Evolutionary conservation across 37 sponge, comb jelly and placozoan species (phyloP), one percentile per base, ranked within the genome.

Genomic region (Lycopodina hypogea): DNA sequence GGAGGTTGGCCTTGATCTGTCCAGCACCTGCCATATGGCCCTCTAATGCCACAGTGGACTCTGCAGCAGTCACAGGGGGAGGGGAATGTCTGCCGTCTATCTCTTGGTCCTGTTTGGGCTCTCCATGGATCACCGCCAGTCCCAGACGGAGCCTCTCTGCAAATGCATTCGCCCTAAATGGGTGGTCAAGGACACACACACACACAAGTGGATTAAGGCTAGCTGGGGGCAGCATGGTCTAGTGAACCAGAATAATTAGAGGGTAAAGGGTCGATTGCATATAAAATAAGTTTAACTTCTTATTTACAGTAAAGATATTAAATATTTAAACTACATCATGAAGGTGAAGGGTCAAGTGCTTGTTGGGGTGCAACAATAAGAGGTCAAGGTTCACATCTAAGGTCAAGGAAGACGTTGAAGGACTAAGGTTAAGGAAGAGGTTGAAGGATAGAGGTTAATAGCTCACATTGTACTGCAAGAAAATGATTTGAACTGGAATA

Each of bases 111-210:
- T 88, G 80, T 75, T 90, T 94, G 2, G 75, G 77, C 35, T 94
- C 90, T 15, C 95, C 97, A 71, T 96, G 94, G 37, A 99, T 94
- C 37, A 99, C 97, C 11, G 99, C 99, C 37, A 99, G 76, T 30
- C 75, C 63, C 19, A 95, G 75, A 15, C 86, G 76, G 42, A 99
- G 93, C 18, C 97, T 83, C 82, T 99, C 96, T 26, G 99, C 96
- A 93, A 87, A 99, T 37, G 97, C 80, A 71, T 72, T 88, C 34
- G 92, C 99, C 56, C 95, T 94, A 42, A 3, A 39, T 1, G 30
- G n/a, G 30, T 22, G 4, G 14, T 11, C 37, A 26, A 3, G 39
- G 62, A 37, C 2, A 74, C 55, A 48, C n/a, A n/a, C n/a, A n/a
- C n/a, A 8, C 15, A 24, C 64, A 15, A 62, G 26, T 28, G n/a